phyloP scores from a whole-genome alignment of 2,113 vertebrate genomes.

The Microcebus lehilahytsara region DNA sequence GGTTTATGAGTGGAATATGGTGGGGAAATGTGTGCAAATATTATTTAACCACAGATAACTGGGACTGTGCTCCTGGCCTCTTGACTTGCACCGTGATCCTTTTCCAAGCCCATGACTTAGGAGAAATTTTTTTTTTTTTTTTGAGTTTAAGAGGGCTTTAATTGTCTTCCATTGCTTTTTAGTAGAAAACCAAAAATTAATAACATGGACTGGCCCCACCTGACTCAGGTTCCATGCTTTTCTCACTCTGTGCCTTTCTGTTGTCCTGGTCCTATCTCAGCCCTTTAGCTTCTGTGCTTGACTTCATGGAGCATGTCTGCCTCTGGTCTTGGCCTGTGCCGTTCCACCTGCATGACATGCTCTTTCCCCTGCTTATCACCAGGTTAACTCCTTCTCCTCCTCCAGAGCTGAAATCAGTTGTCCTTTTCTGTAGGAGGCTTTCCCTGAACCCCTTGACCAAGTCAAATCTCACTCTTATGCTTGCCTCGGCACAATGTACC shows the following conservation, averaged over 20 bases:
- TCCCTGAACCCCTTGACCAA: neutral
- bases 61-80: no score
- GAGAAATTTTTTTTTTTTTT: no score
- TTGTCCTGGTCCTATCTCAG: neutral
- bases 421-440: neutral
- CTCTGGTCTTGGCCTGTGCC: neutral
- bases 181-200: neutral
- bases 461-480: neutral
- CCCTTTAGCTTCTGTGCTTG: neutral
- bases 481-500: neutral
- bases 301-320: neutral
- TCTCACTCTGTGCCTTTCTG: neutral
- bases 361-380: neutral
- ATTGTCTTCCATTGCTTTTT: neutral
- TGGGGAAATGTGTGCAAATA: no score
- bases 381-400: neutral
- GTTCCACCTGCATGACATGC: neutral
- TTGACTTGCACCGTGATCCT: no score
- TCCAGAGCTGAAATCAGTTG: neutral
- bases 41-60: no score
- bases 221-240: neutral
- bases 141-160: neutral
- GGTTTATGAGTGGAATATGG: no score
- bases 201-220: neutral
- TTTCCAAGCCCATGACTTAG: no score